These are phyloP conservation scores for Netelia melanura DNA, from an alignment of 2,888 invertebrate genomes.

Conservation along the genomic window DNA sequence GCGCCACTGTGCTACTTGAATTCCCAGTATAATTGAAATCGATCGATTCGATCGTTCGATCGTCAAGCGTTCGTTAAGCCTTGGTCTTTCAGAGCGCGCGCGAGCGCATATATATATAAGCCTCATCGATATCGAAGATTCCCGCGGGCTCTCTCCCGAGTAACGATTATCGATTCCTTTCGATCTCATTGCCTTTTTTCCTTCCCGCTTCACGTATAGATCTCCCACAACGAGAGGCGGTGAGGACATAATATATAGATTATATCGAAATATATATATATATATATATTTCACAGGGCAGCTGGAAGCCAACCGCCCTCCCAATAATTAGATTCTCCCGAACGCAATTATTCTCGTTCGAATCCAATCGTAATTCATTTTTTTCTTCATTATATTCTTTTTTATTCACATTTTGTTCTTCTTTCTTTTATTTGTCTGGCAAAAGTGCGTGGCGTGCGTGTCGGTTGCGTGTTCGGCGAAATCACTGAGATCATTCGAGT, in stretches of 20 bases:
- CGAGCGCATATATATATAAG: neutral
- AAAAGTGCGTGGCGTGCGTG: constrained; percentile 11
- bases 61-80: constrained; percentile 15
- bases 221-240: constrained; percentile 7
- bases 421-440: too few relatives aligned
- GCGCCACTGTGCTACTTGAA: constrained; percentile 16
- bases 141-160: neutral
- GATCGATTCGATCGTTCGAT: constrained; percentile 10
- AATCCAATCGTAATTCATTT: constrained; percentile 8
- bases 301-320: neutral
- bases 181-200: constrained; percentile 19
- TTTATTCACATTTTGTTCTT: too few relatives aligned
- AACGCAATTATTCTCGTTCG: constrained; percentile 18
- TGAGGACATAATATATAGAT: neutral
- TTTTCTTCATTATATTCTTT: constrained; percentile 2
- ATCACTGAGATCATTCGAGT: constrained; percentile 6
- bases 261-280: neutral
- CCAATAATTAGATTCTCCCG: constrained; percentile 37
- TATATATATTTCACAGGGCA: neutral
- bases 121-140: constrained; percentile 21
- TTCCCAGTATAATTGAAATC: constrained; percentile 21
- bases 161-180: constrained; percentile 28
- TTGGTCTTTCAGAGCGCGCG: neutral
- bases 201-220: neutral
- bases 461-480: constrained; percentile 10